These are phyloP conservation scores for Portunus trituberculatus DNA, from an alignment of 1,140 invertebrate genomes.

Conservation along the genomic window DNA sequence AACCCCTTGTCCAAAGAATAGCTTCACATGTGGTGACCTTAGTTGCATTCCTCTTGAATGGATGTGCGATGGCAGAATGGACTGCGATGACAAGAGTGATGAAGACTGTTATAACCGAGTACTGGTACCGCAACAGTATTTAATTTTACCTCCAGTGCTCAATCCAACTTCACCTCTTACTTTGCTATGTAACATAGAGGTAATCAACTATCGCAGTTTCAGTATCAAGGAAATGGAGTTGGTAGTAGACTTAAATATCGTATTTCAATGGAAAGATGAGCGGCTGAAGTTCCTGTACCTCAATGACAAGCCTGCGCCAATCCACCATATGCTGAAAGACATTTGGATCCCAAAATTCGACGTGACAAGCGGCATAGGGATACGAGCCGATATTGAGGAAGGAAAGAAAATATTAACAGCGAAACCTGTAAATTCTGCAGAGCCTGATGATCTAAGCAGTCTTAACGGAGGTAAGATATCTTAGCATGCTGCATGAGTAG, in stretches of 20 bases:
- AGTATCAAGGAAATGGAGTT: neutral
- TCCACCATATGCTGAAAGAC: neutral
- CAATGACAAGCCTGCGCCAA: neutral
- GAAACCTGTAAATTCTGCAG: too few species aligned
- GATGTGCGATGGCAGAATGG: neutral
- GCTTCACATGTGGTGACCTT: conserved; percentile 30
- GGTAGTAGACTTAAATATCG: neutral
- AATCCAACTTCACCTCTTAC: neutral
- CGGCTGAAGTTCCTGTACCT: neutral
- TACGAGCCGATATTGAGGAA: neutral
- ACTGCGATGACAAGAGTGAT: neutral
- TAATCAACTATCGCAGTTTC: conserved; percentile 27
- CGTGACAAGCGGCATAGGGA: neutral
- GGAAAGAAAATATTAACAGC: too few species aligned
- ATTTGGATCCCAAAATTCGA: neutral
- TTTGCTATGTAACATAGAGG: neutral
- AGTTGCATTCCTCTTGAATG: neutral
- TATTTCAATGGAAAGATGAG: neutral
- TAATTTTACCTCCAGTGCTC: neutral
- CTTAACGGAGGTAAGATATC: too few species aligned
- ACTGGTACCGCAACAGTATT: neutral
- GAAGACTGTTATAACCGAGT: neutral
- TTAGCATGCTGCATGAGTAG: too few species aligned
- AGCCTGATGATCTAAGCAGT: too few species aligned
- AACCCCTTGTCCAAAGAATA: neutral